Base-by-base conservation (phyloP, 92 coral and sea anemone species). In the Phenganax subtilis region DNA sequence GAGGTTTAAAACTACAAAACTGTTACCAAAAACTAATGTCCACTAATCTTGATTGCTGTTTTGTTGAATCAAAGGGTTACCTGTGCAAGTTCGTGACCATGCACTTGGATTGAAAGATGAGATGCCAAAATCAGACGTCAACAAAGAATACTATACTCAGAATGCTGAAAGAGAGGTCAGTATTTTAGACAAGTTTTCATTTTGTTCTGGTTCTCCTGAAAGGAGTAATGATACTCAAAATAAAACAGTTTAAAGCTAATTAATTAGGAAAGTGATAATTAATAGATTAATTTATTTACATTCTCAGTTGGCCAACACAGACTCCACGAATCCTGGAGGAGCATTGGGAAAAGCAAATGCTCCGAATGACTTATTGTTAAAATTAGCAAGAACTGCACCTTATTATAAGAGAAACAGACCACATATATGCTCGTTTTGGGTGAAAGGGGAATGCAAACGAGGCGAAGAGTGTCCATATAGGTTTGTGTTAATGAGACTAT, bases 391-490 rank as follows among this genome's bases (percentile, higher is more conserved):
- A 83, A 96, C 99, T 47, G 88, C 99, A n/a, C 99, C 99, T 31
- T 96, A 96, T 83, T 96, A 96, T 68, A 96, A 96, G 77, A 88
- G 99, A 54, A 96, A 96, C 85, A 82, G 99, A 61, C 99, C 99
- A 7, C 99, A 96, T 37, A 87, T 96, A 66, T 96, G 99, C 37
- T 96, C 99, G 54, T 96, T 96, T 86, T 96, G 99, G 99, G 99
- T 96, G 7, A 96, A 96, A 68, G 99, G 99, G 27, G 99, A 96
- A 80, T 96, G 99, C 76, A 96, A 92, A 84, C 85, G 99, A 55
- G 99, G 99, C 54, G 99, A 96, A 55, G 99, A 96, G 77, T 96
- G 99, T 56, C 99, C 99, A 17, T 96, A 96, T 87, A 92, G 99
- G 99, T 94, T 37, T 17, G 84, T 68, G 55, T 82, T 29, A 9